Conservation (phyloP, 2,888 invertebrate species). For the Lithophane semibrunnea region DNA sequence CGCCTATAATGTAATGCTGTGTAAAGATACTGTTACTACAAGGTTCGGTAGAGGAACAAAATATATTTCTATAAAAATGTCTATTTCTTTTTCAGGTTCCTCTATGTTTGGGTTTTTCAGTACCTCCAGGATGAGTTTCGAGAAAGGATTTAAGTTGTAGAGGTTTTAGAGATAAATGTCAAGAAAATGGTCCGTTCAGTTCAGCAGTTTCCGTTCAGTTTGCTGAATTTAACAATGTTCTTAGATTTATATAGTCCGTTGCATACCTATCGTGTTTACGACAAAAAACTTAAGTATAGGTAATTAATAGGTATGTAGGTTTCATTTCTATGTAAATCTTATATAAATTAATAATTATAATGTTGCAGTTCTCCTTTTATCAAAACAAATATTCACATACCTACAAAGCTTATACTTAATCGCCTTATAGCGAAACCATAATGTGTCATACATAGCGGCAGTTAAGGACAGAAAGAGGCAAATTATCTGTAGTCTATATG, state of each 20-base stretch:
- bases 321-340: background rate
- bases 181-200: background rate
- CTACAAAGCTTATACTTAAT: background rate
- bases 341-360: background rate
- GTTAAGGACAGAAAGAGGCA: conserved; percentile 10
- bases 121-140: background rate
- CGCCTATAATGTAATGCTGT: conserved; percentile 69
- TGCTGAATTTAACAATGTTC: background rate
- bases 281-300: background rate
- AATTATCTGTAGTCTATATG: conserved; percentile 24
- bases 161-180: background rate
- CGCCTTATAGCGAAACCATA: background rate
- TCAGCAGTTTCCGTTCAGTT: background rate
- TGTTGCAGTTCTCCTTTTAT: background rate
- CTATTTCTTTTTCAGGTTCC: background rate
- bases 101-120: background rate
- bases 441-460: conserved; percentile 31
- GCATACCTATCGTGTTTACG: background rate
- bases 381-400: background rate
- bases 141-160: background rate
- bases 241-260: background rate
- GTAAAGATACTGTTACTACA: conserved; percentile 33
- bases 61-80: background rate
- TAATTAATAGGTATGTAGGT: background rate
- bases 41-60: conserved; percentile 26